Evolutionary conservation across 2,113 vertebrate genomes (phyloP), one percentile per base, ranked within the genome.

Genomic region (Setophaga petechia): DNA sequence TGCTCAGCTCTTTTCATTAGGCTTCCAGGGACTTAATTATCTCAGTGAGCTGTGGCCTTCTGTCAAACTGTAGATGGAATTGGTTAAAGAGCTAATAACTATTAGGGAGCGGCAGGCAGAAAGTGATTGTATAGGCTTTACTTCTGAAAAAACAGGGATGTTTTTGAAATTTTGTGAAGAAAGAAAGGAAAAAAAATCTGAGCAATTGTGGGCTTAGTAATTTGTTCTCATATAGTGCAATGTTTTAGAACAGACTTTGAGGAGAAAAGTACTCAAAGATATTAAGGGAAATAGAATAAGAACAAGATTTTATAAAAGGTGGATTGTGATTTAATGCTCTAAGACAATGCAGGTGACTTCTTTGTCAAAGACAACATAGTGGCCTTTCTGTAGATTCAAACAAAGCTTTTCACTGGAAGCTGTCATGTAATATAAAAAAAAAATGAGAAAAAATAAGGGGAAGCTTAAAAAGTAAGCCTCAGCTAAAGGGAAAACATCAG

Each of bases 51-150:
- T 80, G 43, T 93, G 90, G 62, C 67, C 71, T 95, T 59, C 66
- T 91, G 81, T 90, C 85, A 94, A 75, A 72, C 22, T 87, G 22
- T 5, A 83, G 73, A 54, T 44, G 28, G 46, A 91, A 90, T 44
- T 91, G 67, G 62, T 87, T 81, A 75, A 87, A 92, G 87, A 79
- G 77, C 61, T 94, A 87, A 82, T 82, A 95, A 58, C 52, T 93
- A 25, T 52, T 65, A 89, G 33, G 16, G 66, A 82, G 52, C 46
- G 1, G 33, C n/a, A 73, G 46, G 24, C 75, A 90, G 74, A 82
- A 91, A 75, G 37, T 57, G 16, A 39, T 55, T n/a, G 30, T 44
- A 39, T 11, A 66, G 31, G 31, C 25, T 91, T 89, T 58, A 16
- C 18, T 68, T 71, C 67, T 62, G 22, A 92, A 88, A 68, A 88